These are phyloP conservation scores for Crenuchus spilurus DNA, from an alignment of 2,797 vertebrate species.

Conservation along the genomic window DNA sequence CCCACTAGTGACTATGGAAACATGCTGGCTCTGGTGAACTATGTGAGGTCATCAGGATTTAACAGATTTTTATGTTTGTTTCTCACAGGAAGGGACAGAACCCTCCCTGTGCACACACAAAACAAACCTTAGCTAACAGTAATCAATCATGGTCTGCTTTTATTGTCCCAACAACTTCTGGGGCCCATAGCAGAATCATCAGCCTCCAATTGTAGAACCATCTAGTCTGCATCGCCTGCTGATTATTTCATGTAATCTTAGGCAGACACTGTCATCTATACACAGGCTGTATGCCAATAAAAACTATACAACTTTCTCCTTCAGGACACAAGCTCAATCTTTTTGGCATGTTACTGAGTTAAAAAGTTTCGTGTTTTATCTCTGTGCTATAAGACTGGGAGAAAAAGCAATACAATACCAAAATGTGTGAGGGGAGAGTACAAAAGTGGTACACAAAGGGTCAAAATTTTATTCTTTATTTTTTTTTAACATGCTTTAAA, in stretches of 20 bases:
- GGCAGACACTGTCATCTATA: not conserved
- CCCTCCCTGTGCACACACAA: constrained; percentile 14
- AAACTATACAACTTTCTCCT: no score
- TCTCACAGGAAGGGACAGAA: constrained; percentile 1
- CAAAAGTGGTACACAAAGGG: no score
- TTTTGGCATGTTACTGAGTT: no score
- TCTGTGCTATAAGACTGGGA: no score
- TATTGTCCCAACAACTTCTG: constrained; percentile 35
- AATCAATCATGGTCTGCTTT: constrained; percentile 36
- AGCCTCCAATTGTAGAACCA: constrained; percentile 18
- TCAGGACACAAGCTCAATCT: no score
- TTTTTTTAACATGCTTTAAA: no score
- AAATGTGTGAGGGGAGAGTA: no score
- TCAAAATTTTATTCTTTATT: no score
- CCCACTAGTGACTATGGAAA: constrained; percentile 44
- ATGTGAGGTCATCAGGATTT: constrained; percentile 38
- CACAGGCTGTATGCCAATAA: no score
- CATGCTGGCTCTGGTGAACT: constrained; percentile 21
- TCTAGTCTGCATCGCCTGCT: not conserved
- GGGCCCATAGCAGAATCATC: constrained; percentile 5
- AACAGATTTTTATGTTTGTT: constrained; percentile 42
- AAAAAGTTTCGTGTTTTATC: no score
- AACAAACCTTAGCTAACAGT: constrained; percentile 33
- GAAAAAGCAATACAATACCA: no score
- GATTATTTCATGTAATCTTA: not conserved